Base-by-base conservation (phyloP, 2,797 vertebrate genomes). In the Chaetodon trifasciatus region DNA sequence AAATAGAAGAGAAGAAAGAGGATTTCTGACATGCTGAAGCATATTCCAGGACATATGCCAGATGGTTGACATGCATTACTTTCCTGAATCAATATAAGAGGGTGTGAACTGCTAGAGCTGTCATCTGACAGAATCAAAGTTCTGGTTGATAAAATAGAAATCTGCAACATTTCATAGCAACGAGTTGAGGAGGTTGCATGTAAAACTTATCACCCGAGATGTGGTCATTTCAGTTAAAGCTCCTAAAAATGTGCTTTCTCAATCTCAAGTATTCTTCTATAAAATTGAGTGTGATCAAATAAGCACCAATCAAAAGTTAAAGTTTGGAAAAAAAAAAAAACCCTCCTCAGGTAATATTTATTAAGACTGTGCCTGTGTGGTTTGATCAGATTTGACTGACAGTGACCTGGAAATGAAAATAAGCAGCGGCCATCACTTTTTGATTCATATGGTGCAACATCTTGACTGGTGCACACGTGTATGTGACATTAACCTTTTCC, bases 311-410 rank as follows among this genome's bases (percentile, higher is more conserved):
- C 4, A 21, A 46, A 35, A 17, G 35, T 28, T 35, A 35, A 44
- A 23, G 9, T 44, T 50, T 55, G 19, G 8, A 62, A 47, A 24
- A 10, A 28, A 56, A 32, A 32, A 32, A 32, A 32, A 32, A 32
- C 28, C 19, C 46, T 23, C 0, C 1, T 40, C n/a, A 70, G 32
- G 32, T 35, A 23, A 46, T 19, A 13, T 46, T 44, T 9, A 21
- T 15, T 16, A 69, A 24, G 50, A 56, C 17, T 9, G 16, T 3
- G n/a, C 3, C 5, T 6, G n/a, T 24, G 28, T 49, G 2, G 46
- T 68, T 42, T 76, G 55, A 50, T 61, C 35, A 61, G 39, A 70
- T 56, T 28, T 55, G 21, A 62, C 10, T 69, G 35, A 32, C 21
- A 53, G 39, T 12, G 24, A 32, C 28, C 2, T 32, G 19, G 19